Evolutionary conservation across 2,797 vertebrate genomes (phyloP).

Genomic region (Enteromius unitaeniatus): DNA sequence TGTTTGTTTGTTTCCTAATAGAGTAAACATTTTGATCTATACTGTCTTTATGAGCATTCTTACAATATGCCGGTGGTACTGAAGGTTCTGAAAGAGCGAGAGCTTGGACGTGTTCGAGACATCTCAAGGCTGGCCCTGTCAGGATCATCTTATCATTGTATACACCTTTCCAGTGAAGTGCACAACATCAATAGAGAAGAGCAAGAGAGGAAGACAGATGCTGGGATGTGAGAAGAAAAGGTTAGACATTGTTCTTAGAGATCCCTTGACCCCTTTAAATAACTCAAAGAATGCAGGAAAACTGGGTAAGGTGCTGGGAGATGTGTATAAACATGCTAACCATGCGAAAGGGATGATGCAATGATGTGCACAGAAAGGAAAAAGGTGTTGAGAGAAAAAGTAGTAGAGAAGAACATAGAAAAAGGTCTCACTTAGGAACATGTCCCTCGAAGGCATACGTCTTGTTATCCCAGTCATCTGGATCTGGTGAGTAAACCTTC

Average conservation of each 20-base stretch:
- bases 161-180: conserved; percentile 3
- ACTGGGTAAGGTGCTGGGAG: not conserved
- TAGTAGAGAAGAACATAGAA: not conserved
- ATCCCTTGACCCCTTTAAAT: conserved; percentile 22
- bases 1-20: not conserved
- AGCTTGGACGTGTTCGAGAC: not conserved
- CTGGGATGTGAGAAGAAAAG: not conserved
- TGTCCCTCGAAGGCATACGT: conserved; percentile 88
- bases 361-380: conserved; percentile 17
- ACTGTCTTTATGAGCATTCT: not conserved
- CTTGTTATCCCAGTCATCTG: conserved; percentile 94
- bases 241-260: not conserved
- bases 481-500: conserved; percentile 88
- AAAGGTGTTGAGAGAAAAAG: not conserved
- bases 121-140: conserved; percentile 46
- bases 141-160: conserved; percentile 30
- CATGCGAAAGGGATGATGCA: conserved; percentile 20
- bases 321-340: conserved; percentile 20
- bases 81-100: not conserved
- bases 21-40: not conserved
- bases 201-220: conserved; percentile 17
- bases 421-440: conserved; percentile 81
- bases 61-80: not conserved
- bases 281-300: conserved; percentile 24
- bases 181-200: conserved; percentile 39